phyloP scores from a whole-genome alignment of 2,888 invertebrate genomes.

The Andrena minutula region DNA sequence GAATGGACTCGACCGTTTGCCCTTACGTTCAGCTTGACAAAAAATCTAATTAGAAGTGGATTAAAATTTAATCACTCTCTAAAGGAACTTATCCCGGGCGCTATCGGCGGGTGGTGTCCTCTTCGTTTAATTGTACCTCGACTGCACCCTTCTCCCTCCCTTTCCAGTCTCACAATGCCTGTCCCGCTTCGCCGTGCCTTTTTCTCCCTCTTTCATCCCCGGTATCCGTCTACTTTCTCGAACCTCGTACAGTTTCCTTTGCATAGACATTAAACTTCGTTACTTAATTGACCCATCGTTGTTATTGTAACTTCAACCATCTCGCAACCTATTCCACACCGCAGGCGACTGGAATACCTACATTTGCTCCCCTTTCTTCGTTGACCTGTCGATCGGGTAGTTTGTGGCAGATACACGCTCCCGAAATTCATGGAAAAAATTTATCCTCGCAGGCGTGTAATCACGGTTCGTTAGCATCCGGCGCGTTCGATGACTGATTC shows the following conservation, averaged over 20 bases:
- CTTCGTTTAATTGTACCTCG: conserved; percentile 80
- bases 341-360: not conserved
- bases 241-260: conserved; percentile 71
- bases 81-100: conserved; percentile 79
- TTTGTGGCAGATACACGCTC: conserved; percentile 12
- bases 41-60: conserved; percentile 83
- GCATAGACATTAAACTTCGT: conserved; percentile 75
- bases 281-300: conserved; percentile 59
- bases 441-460: conserved; percentile 32
- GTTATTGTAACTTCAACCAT: not conserved
- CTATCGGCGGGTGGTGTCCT: conserved; percentile 79
- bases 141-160: conserved; percentile 47
- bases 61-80: conserved; percentile 83
- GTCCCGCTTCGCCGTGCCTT: conserved; percentile 33
- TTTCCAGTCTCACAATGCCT: conserved; percentile 33
- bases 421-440: conserved; percentile 46
- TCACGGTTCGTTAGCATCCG: conserved; percentile 56
- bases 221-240: conserved; percentile 48
- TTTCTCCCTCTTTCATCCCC: conserved; percentile 17
- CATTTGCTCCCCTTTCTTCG: not conserved
- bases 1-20: conserved; percentile 56
- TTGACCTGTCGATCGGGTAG: conserved; percentile 16
- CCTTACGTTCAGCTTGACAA: conserved; percentile 70
- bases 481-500: conserved; percentile 47
- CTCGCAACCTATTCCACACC: not conserved